These are phyloP conservation scores for Polydrusus cervinus DNA, from an alignment of 2,888 invertebrate genomes.

Conservation along the genomic window DNA sequence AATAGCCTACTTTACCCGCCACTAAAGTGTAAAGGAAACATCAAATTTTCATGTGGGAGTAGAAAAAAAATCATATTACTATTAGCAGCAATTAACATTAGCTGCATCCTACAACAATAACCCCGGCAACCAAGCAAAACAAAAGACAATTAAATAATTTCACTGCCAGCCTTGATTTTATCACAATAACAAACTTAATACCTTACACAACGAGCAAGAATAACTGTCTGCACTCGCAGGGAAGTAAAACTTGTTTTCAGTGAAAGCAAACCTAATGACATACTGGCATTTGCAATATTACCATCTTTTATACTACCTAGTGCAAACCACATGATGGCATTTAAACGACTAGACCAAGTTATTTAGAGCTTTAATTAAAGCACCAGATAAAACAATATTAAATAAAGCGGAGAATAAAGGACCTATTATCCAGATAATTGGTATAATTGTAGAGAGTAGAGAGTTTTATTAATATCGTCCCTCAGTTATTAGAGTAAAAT, in stretches of 20 bases:
- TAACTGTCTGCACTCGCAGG: neutral
- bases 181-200: neutral
- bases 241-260: constrained; percentile 23
- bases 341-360: constrained; percentile 5
- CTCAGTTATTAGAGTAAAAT: too few species aligned
- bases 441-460: neutral
- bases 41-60: too few species aligned
- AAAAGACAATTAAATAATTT: constrained; percentile 8
- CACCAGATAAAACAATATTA: neutral
- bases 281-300: constrained; percentile 16
- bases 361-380: constrained; percentile 8
- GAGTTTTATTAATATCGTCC: too few species aligned
- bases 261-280: constrained; percentile 27
- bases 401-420: neutral
- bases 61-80: too few species aligned
- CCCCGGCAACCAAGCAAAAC: neutral
- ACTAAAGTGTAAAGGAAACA: too few species aligned
- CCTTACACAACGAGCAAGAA: neutral
- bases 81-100: neutral
- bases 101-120: neutral
- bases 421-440: neutral
- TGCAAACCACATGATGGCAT: constrained; percentile 4
- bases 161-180: constrained; percentile 17
- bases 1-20: too few species aligned
- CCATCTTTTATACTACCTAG: constrained; percentile 8